Base-by-base conservation (phyloP, 1,140 invertebrate genomes). In the Coenobita brevimanus region DNA sequence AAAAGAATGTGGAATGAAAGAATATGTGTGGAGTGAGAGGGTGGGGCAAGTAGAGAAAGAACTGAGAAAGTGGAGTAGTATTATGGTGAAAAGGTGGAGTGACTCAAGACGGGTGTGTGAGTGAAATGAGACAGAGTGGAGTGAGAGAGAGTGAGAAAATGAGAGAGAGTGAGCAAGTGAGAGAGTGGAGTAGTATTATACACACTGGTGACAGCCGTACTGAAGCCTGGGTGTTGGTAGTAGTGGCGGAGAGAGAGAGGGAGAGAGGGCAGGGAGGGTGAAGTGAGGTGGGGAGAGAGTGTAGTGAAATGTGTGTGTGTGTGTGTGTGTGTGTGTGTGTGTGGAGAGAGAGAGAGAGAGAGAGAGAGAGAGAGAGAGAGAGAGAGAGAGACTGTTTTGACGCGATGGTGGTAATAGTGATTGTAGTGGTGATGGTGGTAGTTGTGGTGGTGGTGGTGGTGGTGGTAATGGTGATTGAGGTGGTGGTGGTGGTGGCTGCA, bases 311-410 rank as follows among this genome's bases (percentile, higher is more conserved):
- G 71, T 41, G 38, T 41, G 38, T 75, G 71, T 33, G 71, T 33
- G 27, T 75, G 71, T 10, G 71, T 10, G 38, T 75, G 71, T 33
- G 71, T 75, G 71, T 33, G 71, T 10, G 71, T 41, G 71, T 10
- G 71, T 75, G 71, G 38, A 6, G 75, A 17, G 46, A 46, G 75
- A 50, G 75, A 8, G 24, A 76, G 46, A 8, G 17, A 50, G 46
- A 50, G 6, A 50, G 46, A 50, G 17, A 50, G 17, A 50, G 46
- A 8, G 46, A 50, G 46, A 50, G 64, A n/a, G 64, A 69, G 33
- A 33, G 64, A 13, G 1, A 13, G 33, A 17, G 27, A 69, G 64
- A 69, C 6, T 4, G 30, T 10, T 33, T 50, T 8, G 17, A 17
- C 46, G 17, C 46, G 46, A n/a, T n/a, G n/a, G n/a, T n/a, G n/a